Percentiles rank a stretch among this genome's conserved stretches.
Evolutionary conservation across 1,140 invertebrate genomes (phyloP).

Genomic region (Euschistus heros): DNA sequence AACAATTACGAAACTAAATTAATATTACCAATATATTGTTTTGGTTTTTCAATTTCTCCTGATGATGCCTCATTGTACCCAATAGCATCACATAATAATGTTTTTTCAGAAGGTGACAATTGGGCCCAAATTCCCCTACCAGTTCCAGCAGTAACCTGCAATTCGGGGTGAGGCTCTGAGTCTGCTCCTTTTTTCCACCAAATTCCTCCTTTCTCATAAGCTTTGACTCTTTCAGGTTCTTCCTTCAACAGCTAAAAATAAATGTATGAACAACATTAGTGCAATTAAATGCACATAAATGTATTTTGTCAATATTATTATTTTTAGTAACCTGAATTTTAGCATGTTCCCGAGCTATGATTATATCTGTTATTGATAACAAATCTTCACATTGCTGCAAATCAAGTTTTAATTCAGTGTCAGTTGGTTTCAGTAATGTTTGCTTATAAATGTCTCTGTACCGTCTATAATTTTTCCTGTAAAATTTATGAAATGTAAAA

Average conservation of each 20-base stretch:
- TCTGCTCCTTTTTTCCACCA: constrained; percentile 39
- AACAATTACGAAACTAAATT: too few relatives aligned
- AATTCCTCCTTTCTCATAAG: constrained; percentile 40
- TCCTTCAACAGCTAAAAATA: constrained; percentile 41
- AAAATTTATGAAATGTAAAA: constrained; percentile 20
- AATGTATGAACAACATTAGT: constrained; percentile 11
- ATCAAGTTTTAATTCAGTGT: constrained; percentile 59
- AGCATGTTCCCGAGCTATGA: constrained; percentile 70
- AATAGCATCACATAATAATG: constrained; percentile 51
- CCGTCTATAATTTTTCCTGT: constrained; percentile 52
- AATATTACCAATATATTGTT: constrained; percentile 43
- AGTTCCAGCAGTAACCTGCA: constrained; percentile 37
- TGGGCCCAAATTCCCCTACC: constrained; percentile 48
- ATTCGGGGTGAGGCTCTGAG: constrained; percentile 30
- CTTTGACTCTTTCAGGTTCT: constrained; percentile 44
- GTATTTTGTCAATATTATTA: background rate
- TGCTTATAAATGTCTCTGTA: constrained; percentile 65
- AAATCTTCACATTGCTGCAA: constrained; percentile 63
- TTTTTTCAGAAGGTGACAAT: constrained; percentile 53
- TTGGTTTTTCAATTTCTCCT: constrained; percentile 39
- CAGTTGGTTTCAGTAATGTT: constrained; percentile 55
- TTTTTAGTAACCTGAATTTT: constrained; percentile 49
- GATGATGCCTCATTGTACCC: constrained; percentile 39
- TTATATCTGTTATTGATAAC: constrained; percentile 60
- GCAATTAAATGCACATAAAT: background rate